These are phyloP conservation scores for Phaethon lepturus DNA, from an alignment of 2,113 vertebrate genomes.

Conservation along the genomic window DNA sequence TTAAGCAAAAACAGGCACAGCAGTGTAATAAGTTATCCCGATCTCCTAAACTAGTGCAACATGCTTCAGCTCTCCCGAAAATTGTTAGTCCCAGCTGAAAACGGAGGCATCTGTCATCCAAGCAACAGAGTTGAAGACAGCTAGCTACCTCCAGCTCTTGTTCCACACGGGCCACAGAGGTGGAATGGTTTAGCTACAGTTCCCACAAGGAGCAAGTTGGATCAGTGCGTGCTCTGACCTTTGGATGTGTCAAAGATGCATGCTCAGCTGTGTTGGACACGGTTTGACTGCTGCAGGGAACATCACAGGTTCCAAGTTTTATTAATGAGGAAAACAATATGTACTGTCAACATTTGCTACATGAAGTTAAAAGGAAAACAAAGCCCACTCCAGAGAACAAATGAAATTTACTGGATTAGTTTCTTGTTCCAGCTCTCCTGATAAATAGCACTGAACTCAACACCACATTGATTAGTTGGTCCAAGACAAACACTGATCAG, in stretches of 20 bases:
- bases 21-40: not conserved
- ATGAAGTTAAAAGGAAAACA: conserved; percentile 44
- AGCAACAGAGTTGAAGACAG: not conserved
- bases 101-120: not conserved
- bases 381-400: conserved; percentile 36
- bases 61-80: not conserved
- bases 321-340: conserved; percentile 51
- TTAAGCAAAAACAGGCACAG: not conserved
- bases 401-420: conserved; percentile 33
- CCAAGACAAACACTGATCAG: conserved; percentile 54
- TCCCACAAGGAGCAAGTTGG: not conserved
- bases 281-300: conserved; percentile 6
- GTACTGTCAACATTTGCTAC: conserved; percentile 20
- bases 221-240: not conserved
- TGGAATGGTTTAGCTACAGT: not conserved
- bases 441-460: conserved; percentile 54
- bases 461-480: conserved; percentile 45
- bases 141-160: conserved; percentile 1
- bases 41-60: not conserved
- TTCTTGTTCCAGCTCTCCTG: conserved; percentile 42
- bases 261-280: not conserved
- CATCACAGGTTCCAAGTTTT: conserved; percentile 20
- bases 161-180: not conserved
- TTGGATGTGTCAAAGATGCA: conserved; percentile 17
- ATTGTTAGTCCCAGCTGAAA: not conserved